These are phyloP conservation scores for Perodicticus potto DNA, from an alignment of 2,797 vertebrate genomes.

Conservation along the genomic window DNA sequence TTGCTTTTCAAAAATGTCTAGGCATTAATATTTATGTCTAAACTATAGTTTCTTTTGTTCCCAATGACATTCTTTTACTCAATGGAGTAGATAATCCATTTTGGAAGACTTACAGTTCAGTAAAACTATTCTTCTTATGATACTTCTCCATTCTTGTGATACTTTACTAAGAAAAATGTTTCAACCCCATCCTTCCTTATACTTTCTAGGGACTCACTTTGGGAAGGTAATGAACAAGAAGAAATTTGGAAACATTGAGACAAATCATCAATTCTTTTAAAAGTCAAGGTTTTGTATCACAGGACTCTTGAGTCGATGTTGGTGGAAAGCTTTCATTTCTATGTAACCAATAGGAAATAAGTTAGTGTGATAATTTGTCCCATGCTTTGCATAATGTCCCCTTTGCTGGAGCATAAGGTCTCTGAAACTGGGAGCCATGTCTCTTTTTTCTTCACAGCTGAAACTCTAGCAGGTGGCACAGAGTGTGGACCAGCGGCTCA, in stretches of 20 bases:
- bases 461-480: neutral
- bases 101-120: slow-evolving; percentile 31
- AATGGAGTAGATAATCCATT: slow-evolving; percentile 50
- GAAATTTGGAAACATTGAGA: neutral
- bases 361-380: neutral
- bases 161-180: too few species aligned
- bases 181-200: neutral
- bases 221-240: neutral
- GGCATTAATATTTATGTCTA: slow-evolving; percentile 38
- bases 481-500: neutral
- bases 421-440: neutral
- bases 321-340: neutral
- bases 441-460: neutral
- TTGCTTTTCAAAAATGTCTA: slow-evolving; percentile 11
- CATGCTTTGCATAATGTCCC: neutral
- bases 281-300: neutral
- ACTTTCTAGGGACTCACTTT: slow-evolving; percentile 15
- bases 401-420: neutral
- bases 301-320: neutral
- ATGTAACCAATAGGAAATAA: neutral
- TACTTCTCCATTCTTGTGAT: too few species aligned
- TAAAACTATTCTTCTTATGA: slow-evolving; percentile 34
- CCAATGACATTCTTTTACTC: slow-evolving; percentile 28
- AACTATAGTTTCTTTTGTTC: slow-evolving; percentile 41
- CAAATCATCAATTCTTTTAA: slow-evolving; percentile 22